These are phyloP conservation scores for Drosophila watanabei DNA, from an alignment of 1,140 invertebrate species.

Conservation along the genomic window DNA sequence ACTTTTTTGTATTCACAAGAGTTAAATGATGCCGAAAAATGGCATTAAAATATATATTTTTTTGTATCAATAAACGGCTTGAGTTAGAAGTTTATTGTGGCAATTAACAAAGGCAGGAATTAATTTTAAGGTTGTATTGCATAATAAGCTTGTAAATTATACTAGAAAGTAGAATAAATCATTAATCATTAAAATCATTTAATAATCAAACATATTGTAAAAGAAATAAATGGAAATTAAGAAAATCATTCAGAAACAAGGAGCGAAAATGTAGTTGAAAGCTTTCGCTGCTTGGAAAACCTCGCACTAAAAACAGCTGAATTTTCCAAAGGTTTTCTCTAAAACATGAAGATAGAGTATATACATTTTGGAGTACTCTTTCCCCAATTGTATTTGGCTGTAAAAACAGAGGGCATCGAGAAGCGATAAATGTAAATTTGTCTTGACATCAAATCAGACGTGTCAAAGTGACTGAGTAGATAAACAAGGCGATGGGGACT, in stretches of 20 bases:
- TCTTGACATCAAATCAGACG: slow-evolving; percentile 65
- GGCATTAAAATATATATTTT: not conserved
- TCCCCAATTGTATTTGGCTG: not conserved
- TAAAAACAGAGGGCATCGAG: slow-evolving; percentile 2
- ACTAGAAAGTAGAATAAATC: not conserved
- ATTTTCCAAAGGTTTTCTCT: not conserved
- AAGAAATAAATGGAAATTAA: not conserved
- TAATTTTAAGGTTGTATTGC: too few species aligned
- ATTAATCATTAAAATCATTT: not conserved
- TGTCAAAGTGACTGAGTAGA: slow-evolving; percentile 50
- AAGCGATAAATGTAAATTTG: slow-evolving; percentile 56
- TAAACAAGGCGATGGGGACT: not conserved
- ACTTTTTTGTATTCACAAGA: not conserved
- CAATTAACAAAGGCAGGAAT: not conserved
- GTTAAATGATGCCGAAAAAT: slow-evolving; percentile 8
- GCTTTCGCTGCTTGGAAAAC: not conserved
- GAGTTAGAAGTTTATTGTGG: not conserved
- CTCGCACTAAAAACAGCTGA: not conserved
- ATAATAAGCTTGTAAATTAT: not conserved
- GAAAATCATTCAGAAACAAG: not conserved
- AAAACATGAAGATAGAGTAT: not conserved
- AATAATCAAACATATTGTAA: not conserved
- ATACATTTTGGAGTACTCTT: not conserved
- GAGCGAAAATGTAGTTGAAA: not conserved
- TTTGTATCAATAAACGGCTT: not conserved